Base-by-base conservation (phyloP, 1,140 invertebrate genomes). In the Scaptomyza pallida region DNA sequence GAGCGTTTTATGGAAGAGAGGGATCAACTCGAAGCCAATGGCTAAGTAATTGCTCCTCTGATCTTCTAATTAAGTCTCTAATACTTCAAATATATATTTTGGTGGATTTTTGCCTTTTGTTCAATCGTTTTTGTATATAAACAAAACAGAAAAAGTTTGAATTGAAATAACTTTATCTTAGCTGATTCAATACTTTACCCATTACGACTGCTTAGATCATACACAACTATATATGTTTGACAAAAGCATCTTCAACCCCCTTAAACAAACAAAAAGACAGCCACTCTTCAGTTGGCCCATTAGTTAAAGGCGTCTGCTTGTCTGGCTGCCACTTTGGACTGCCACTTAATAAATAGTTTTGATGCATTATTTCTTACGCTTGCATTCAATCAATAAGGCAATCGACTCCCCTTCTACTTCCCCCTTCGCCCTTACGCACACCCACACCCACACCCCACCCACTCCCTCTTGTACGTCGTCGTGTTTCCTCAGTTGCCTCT, bases 271-370 rank as follows among this genome's bases (percentile, higher is more conserved):
- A 4, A 37, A n/a, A 30, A 6, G 10, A 17, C 50, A 19, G 26
- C 6, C 21, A 33, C 43, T 63, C 43, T 75, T 68, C 75, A 65
- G 75, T 80, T 85, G 48, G 71, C 48, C 56, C 81, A 83, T 83
- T 85, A 85, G 79, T 50, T 35, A 40, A 30, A 47, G 54, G 72
- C 81, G 80, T 77, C 80, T 76, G 64, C 37, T 47, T 68, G 81
- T 86, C 81, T 85, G 68, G 69, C 69, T 50, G 73, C 69, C 80
- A 82, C 78, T 81, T 55, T 78, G 78, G 78, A 6, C 74, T 77
- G 78, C 78, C 78, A 86, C 81, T 85, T 81, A 85, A 85, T 85
- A 86, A 85, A 85, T 81, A 88, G 77, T 86, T 30, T 77, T 85
- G 81, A 86, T 85, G 81, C 81, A 85, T 85, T 85, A 86, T 72